phyloP scores from a whole-genome alignment of 1,140 invertebrate species.

The Zaprionus vittiger region DNA sequence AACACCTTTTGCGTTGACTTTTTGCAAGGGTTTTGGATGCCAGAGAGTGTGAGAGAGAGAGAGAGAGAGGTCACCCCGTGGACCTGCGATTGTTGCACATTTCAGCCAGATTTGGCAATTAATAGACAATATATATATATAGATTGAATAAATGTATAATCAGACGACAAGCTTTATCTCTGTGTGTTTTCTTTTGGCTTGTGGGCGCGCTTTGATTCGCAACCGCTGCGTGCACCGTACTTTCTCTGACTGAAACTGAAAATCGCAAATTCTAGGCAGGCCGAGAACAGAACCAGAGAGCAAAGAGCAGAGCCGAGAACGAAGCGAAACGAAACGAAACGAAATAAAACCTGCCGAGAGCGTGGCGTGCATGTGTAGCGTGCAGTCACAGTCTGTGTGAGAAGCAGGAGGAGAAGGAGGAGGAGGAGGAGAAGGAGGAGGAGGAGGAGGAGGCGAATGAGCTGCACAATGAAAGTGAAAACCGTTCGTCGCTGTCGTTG shows the following conservation, averaged over 20 bases:
- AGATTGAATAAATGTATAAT: slow-evolving; percentile 16
- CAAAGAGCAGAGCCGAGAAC: slow-evolving; percentile 26
- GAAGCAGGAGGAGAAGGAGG: slow-evolving; percentile 12
- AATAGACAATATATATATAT: not conserved
- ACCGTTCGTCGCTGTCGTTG: slow-evolving; percentile 43
- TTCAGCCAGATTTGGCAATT: slow-evolving; percentile 21
- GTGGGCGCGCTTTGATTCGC: slow-evolving; percentile 54
- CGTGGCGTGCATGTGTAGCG: slow-evolving; percentile 4
- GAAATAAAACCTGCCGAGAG: slow-evolving; percentile 36
- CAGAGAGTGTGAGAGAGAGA: no score
- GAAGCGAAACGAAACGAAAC: slow-evolving; percentile 1
- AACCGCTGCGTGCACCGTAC: slow-evolving; percentile 74
- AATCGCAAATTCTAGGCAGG: slow-evolving; percentile 53
- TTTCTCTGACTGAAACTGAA: slow-evolving; percentile 77
- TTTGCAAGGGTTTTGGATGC: not conserved
- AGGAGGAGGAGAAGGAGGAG: slow-evolving; percentile 25
- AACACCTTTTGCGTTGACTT: not conserved
- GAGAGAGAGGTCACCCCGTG: not conserved
- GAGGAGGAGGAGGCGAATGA: slow-evolving; percentile 42
- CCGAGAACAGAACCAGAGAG: slow-evolving; percentile 47
- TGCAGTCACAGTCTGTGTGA: not conserved
- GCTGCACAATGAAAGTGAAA: slow-evolving; percentile 82
- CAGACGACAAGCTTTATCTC: slow-evolving; percentile 11
- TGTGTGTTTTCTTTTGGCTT: slow-evolving; percentile 20
- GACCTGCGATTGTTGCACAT: slow-evolving; percentile 4